phyloP scores from a whole-genome alignment of 2,797 vertebrate species.

The Epinephelus malabaricus region DNA sequence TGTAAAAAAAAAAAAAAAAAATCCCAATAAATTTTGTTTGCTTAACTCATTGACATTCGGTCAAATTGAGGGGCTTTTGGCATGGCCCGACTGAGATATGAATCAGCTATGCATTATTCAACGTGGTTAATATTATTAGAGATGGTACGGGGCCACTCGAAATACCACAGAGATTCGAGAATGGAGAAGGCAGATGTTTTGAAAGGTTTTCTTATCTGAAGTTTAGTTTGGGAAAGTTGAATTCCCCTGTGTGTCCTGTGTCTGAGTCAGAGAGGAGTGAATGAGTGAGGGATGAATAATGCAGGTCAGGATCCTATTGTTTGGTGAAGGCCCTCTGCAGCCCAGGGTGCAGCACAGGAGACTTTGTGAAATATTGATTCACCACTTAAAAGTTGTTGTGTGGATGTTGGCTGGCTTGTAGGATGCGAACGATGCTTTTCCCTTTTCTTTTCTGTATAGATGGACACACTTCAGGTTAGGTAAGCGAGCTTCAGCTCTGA shows the following conservation, averaged over 20 bases:
- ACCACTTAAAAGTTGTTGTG: slow-evolving; percentile 75
- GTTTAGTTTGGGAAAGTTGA: slow-evolving; percentile 69
- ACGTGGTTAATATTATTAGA: slow-evolving; percentile 50
- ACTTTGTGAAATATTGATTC: slow-evolving; percentile 82
- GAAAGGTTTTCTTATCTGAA: slow-evolving; percentile 63
- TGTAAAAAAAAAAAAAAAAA: slow-evolving; percentile 13
- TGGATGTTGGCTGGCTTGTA: slow-evolving; percentile 46
- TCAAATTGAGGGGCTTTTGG: neutral
- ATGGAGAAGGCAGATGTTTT: slow-evolving; percentile 46
- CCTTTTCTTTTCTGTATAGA: slow-evolving; percentile 14
- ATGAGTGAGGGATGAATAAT: slow-evolving; percentile 81
- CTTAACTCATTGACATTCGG: slow-evolving; percentile 26
- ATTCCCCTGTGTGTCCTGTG: slow-evolving; percentile 47
- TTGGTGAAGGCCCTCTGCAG: slow-evolving; percentile 56
- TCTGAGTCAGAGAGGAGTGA: slow-evolving; percentile 59
- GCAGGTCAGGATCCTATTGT: slow-evolving; percentile 80
- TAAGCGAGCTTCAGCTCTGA: neutral
- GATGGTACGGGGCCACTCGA: slow-evolving; percentile 18
- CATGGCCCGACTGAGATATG: slow-evolving; percentile 4
- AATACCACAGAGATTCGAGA: slow-evolving; percentile 42
- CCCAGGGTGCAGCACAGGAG: slow-evolving; percentile 42
- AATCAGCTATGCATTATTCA: slow-evolving; percentile 71
- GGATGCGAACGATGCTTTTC: slow-evolving; percentile 27
- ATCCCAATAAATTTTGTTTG: slow-evolving; percentile 9
- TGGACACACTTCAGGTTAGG: neutral